Base-by-base conservation (phyloP, 2,113 vertebrate genomes). In the Eulemur rufifrons region DNA sequence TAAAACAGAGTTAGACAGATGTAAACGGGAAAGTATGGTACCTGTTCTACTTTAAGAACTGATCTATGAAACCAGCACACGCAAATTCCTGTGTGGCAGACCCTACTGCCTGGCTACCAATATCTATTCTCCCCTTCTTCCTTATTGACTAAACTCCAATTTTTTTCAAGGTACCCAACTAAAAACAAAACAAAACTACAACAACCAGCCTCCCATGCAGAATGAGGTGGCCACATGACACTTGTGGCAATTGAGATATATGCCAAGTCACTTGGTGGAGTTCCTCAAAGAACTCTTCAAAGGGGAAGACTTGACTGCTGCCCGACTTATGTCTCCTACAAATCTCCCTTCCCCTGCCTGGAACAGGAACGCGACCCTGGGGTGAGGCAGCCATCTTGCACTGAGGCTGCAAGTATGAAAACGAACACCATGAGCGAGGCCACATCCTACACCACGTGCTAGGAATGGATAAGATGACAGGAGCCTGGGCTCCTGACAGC, bases 371-470 rank as follows among this genome's bases (percentile, higher is more conserved):
- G 0, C 4, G n/a, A 77, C 15, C 21, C 39, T 47, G 54, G 2
- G 32, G 37, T 6, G 25, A 20, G 34, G 6, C 2, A 2, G 17
- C 42, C n/a, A 37, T 18, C 42, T 6, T 18, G 13, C 14, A 3
- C 1, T 1, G 17, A 71, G 42, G 25, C 2, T 3, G 4, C 18
- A 45, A 21, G 29, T 0, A 7, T 4, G 8, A 63, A 47, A 45
- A 92, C 14, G n/a, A 81, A 25, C 4, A 8, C 1, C 8, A 11
- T 11, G 1, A 3, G 77, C 25, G 20, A 10, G 1, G 6, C 2
- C 17, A 12, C 15, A 5, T 1, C 42, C 25, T 18, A 14, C 0
- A 4, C 42, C 54, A 27, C 1, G 2, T 5, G 8, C 47, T n/a
- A 7, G 27, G 37, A 27, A n/a, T 0, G 8, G 54, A 45, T 63